phyloP scores from a whole-genome alignment of 2,888 invertebrate genomes.

The Tholera decimalis region DNA sequence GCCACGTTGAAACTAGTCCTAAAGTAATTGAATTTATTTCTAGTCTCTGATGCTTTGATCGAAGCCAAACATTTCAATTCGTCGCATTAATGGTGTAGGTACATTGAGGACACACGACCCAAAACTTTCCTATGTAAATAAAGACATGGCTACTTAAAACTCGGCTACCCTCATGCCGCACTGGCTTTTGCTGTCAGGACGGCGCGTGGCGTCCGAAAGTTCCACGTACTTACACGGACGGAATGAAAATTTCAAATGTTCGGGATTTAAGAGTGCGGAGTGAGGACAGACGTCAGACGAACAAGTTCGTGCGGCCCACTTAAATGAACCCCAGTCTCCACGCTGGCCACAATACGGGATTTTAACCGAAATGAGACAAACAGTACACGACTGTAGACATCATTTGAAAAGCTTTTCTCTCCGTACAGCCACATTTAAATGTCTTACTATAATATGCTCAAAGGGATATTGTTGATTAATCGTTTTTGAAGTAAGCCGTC shows the following conservation, averaged over 20 bases:
- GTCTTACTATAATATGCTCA: conserved; percentile 36
- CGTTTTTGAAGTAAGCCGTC: conserved; percentile 38
- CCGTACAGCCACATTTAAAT: conserved; percentile 35
- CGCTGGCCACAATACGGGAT: conserved; percentile 59
- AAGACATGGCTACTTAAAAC: conserved; percentile 60
- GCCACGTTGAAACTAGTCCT: not conserved
- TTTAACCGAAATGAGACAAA: conserved; percentile 65
- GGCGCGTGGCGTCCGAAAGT: conserved; percentile 62
- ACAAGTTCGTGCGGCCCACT: conserved; percentile 70
- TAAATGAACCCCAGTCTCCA: conserved; percentile 63
- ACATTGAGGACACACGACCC: conserved; percentile 39
- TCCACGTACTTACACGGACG: conserved; percentile 60
- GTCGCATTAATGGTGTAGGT: conserved; percentile 36
- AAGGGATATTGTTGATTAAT: conserved; percentile 45
- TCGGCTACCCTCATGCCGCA: conserved; percentile 62
- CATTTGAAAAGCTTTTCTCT: conserved; percentile 43
- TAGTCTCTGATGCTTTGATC: conserved; percentile 17
- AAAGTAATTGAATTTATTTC: conserved; percentile 30
- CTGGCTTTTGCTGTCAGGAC: conserved; percentile 67
- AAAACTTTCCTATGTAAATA: conserved; percentile 60
- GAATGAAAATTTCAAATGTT: conserved; percentile 75
- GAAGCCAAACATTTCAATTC: conserved; percentile 38
- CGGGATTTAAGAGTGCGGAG: conserved; percentile 67
- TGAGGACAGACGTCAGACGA: conserved; percentile 65
- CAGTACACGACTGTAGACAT: conserved; percentile 45